Conservation (phyloP, 2,888 invertebrate species). For the Thymelicus acteon region DNA sequence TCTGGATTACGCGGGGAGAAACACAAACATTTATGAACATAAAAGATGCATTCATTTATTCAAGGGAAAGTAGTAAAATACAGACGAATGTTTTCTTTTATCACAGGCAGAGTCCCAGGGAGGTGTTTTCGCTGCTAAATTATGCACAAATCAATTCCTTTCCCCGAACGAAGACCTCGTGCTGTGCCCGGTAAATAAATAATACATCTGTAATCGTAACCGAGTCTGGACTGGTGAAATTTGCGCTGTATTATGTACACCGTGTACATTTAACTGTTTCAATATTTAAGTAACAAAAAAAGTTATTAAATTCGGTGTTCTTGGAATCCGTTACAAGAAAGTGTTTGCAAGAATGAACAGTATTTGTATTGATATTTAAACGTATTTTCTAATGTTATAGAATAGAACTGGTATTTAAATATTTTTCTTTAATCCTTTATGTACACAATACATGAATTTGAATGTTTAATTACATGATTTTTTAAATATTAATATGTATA, state of each 20-base stretch:
- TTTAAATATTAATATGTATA: no score
- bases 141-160: slow-evolving; percentile 84
- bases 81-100: slow-evolving; percentile 81
- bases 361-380: no score
- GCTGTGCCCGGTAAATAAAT: slow-evolving; percentile 78
- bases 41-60: slow-evolving; percentile 65
- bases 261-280: slow-evolving; percentile 1
- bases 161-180: slow-evolving; percentile 64
- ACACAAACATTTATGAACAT: slow-evolving; percentile 42
- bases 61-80: slow-evolving; percentile 75
- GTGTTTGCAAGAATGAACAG: no score
- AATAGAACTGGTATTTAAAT: no score
- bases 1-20: slow-evolving; percentile 55
- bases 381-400: no score
- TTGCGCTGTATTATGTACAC: slow-evolving; percentile 40
- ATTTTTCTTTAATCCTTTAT: no score
- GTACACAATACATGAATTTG: no score
- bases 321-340: not conserved
- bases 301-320: not conserved
- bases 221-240: slow-evolving; percentile 54
- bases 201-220: slow-evolving; percentile 80
- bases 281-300: not conserved
- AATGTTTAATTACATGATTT: no score
- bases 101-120: slow-evolving; percentile 69
- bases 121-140: slow-evolving; percentile 81